These are phyloP conservation scores for Cynoglossus semilaevis DNA, from an alignment of 2,113 vertebrate species.

Conservation along the genomic window DNA sequence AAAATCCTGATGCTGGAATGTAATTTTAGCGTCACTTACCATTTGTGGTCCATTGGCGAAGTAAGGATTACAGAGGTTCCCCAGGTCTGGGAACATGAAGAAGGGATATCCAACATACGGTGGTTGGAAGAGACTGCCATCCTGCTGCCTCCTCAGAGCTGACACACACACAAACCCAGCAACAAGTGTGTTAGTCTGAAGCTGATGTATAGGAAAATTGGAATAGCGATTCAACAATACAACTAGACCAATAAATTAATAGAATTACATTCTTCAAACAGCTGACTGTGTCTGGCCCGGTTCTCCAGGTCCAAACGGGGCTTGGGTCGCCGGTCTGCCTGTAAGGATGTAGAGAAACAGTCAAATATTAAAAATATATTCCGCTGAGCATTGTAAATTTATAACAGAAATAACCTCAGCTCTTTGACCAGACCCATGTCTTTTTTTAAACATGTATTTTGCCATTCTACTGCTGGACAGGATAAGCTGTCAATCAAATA, in stretches of 20 bases:
- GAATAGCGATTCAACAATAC: no score
- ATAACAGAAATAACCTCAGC: no score
- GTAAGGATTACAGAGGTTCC: slow-evolving; percentile 80
- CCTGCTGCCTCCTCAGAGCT: slow-evolving; percentile 83
- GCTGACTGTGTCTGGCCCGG: slow-evolving; percentile 79
- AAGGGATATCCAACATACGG: slow-evolving; percentile 88
- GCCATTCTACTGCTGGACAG: no score
- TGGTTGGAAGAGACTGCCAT: slow-evolving; percentile 82
- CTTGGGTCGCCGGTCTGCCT: slow-evolving; percentile 80
- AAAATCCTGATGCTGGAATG: no score
- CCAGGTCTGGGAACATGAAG: slow-evolving; percentile 88
- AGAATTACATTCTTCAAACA: slow-evolving; percentile 78
- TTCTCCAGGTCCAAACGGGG: slow-evolving; percentile 73
- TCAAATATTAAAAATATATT: neutral
- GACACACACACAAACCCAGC: neutral
- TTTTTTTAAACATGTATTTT: no score
- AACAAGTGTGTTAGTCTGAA: neutral
- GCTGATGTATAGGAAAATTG: no score
- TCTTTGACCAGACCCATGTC: no score
- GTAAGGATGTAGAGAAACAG: slow-evolving; percentile 53
- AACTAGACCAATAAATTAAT: no score
- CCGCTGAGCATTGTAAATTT: no score
- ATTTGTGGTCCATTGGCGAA: slow-evolving; percentile 84
- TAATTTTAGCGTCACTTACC: slow-evolving; percentile 68
- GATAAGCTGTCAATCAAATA: no score